Conservation (phyloP, 2,113 vertebrate genomes). For the Excalfactoria chinensis region DNA sequence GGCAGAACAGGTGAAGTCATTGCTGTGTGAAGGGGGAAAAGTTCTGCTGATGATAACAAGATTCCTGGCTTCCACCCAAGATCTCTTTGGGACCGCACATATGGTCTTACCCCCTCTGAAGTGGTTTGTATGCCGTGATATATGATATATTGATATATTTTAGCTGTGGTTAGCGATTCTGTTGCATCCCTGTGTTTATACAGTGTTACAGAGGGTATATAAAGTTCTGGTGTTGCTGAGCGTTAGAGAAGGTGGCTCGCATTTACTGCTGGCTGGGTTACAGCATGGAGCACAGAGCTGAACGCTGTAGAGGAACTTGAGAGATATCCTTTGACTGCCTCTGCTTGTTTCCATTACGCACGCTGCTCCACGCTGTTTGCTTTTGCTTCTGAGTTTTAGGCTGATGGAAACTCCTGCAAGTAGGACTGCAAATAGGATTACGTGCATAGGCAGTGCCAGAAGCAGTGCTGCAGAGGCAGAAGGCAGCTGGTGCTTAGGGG, state of each 20-base stretch:
- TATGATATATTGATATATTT: background rate
- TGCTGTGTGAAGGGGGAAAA: background rate
- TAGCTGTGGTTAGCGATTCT: background rate
- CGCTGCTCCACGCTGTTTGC: background rate
- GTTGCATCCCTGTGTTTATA: background rate
- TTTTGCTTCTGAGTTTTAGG: background rate
- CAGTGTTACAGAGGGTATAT: background rate
- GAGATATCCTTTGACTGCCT: background rate
- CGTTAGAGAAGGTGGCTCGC: background rate
- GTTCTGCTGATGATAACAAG: rapidly evolving
- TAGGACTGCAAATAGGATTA: background rate
- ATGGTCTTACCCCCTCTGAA: background rate
- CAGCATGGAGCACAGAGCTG: background rate
- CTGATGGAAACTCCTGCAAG: background rate
- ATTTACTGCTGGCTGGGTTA: background rate
- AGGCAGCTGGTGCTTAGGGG: background rate
- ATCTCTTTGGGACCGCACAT: rapidly evolving
- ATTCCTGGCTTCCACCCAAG: rapidly evolving
- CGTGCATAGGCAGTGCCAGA: background rate
- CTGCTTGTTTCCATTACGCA: background rate
- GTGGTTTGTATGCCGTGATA: background rate
- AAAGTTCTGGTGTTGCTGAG: background rate
- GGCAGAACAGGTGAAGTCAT: rapidly evolving
- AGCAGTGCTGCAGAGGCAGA: background rate
- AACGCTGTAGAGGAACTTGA: background rate